These are phyloP conservation scores for Sinodicranocentrus sp. DNA, from an alignment of 2,888 invertebrate species.

Conservation along the genomic window DNA sequence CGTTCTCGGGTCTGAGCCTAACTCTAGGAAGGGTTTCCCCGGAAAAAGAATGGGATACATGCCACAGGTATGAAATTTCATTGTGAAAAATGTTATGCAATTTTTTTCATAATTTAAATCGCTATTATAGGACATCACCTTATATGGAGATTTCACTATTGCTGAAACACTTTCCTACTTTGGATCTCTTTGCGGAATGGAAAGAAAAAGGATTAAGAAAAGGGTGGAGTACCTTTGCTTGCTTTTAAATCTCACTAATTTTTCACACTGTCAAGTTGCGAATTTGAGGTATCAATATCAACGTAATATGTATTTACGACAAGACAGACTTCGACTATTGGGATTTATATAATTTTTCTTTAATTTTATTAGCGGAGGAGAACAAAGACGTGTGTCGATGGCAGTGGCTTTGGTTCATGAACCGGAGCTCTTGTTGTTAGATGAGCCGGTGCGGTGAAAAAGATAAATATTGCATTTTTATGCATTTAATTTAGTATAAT, in stretches of 20 bases:
- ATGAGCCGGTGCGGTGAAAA: constrained; percentile 49
- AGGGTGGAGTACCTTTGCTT: constrained; percentile 90
- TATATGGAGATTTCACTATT: constrained; percentile 70
- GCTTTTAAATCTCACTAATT: too few relatives aligned
- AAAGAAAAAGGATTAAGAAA: constrained; percentile 78
- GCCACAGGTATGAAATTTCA: constrained; percentile 78
- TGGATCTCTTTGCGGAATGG: neutral
- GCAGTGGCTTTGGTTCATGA: constrained; percentile 46
- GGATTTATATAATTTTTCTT: too few relatives aligned
- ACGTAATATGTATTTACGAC: too few relatives aligned
- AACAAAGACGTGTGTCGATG: constrained; percentile 47
- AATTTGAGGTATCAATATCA: neutral
- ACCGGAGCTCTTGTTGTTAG: constrained; percentile 55
- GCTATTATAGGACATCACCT: constrained; percentile 45
- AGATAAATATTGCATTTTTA: too few relatives aligned
- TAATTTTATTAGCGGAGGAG: constrained; percentile 49
- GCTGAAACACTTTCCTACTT: constrained; percentile 57
- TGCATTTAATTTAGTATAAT: too few relatives aligned
- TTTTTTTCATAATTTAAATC: too few relatives aligned
- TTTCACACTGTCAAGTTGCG: constrained; percentile 89
- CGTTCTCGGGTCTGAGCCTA: constrained; percentile 82
- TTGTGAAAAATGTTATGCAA: too few relatives aligned
- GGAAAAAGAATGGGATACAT: constrained; percentile 97
- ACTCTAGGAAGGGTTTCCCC: constrained; percentile 93
- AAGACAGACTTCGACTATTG: too few relatives aligned